Base-by-base conservation (phyloP, 2,888 invertebrate genomes). In the Ptilodon capucinus region DNA sequence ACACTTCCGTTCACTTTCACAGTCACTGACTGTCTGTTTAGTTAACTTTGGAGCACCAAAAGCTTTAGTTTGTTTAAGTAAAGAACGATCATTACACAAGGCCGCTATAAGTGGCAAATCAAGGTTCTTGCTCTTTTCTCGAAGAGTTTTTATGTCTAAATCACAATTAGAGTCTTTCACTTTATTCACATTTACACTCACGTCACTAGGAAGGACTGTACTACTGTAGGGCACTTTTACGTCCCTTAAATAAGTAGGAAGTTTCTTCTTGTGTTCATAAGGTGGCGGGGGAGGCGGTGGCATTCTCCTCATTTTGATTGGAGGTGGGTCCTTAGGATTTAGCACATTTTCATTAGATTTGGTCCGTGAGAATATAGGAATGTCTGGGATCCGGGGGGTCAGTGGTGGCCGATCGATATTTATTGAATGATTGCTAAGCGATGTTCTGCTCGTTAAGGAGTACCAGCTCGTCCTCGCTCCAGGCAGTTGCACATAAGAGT, bases 61-160 rank as follows among this genome's bases (percentile, higher is more conserved):
- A 17, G 96, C 96, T 82, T 96, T 96, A 42, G 97, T 97, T 86
- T 97, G 97, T 84, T 96, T 97, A 50, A 97, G 91, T 71, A 98
- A 92, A 51, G 97, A 96, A 49, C 96, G 94, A 84, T 98, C 98
- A 80, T 98, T 98, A 91, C 97, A 98, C 64, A 98, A 92, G 11
- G 98, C 98, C 51, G 97, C 96, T 76, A 98, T 97, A 53, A 98
- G 91, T 16, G 98, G 98, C 81, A 98, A 92, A 86, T 97, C 97
- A 73, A 97, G 92, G 79, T 97, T 96, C 78, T 95, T 95, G 86
- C 97, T 97, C 87, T 97, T 96, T 85, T 97, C 97, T 49, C 97
- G 93, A 54, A 97, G 91, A 62, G 95, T 94, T 74, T 95, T 95
- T 70, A 97, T 96, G 83, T 97, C 97, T 84, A 91, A 79, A 82